A percentile compares a stretch with the other conserved stretches of the same genome.
phyloP scores from a whole-genome alignment of 2,797 vertebrate genomes.

The Acanthurus tractus region DNA sequence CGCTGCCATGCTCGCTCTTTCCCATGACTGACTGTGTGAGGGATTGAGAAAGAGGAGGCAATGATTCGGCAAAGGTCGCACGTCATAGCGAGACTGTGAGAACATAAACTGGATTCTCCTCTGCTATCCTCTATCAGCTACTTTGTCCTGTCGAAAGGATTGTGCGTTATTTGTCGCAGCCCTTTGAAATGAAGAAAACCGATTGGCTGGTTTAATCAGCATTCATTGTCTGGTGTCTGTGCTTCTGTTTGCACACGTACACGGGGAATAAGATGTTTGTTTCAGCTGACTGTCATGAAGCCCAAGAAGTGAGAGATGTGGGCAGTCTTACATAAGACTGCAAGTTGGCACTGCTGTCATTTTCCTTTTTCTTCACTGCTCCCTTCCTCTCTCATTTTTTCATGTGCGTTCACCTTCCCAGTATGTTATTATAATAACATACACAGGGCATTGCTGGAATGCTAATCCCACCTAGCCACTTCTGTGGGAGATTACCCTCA shows the following conservation, averaged over 20 bases:
- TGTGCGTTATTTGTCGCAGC: neutral
- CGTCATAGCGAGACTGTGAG: conserved; percentile 23
- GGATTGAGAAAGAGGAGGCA: conserved; percentile 43
- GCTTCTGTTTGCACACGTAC: neutral
- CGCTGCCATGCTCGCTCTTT: conserved; percentile 64
- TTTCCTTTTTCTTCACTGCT: conserved; percentile 18
- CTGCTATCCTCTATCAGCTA: neutral
- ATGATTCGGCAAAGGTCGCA: conserved; percentile 61
- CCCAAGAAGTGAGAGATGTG: conserved; percentile 47
- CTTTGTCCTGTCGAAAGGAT: neutral
- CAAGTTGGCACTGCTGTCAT: conserved; percentile 48
- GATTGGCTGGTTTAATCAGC: neutral
- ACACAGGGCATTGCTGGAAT: conserved; percentile 56
- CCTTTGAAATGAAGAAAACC: neutral
- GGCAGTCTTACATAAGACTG: conserved; percentile 67
- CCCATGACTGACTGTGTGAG: conserved; percentile 40
- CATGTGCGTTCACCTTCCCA: conserved; percentile 40
- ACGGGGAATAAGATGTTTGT: conserved; percentile 2
- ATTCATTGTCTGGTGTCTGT: conserved; percentile 8
- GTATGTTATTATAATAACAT: conserved; percentile 58
- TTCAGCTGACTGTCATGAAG: conserved; percentile 37
- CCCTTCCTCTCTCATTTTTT: conserved; percentile 15
- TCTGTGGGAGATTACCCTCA: conserved; percentile 45
- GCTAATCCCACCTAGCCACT: conserved; percentile 47
- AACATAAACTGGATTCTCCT: conserved; percentile 23